These are phyloP conservation scores for Philypnodon macrostomus DNA, from an alignment of 2,797 vertebrate species.

Conservation along the genomic window DNA sequence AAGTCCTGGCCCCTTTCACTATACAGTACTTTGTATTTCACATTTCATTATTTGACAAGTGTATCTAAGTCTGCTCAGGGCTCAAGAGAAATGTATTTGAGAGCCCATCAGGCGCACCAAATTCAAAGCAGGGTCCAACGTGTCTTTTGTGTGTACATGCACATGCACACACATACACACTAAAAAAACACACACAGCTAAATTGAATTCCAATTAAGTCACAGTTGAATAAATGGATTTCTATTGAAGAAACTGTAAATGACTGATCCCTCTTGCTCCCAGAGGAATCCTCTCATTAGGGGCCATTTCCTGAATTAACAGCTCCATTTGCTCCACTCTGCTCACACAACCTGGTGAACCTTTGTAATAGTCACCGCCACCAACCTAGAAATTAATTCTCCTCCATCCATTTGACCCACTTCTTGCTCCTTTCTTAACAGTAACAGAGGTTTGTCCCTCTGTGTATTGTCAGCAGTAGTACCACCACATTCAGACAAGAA, in stretches of 20 bases:
- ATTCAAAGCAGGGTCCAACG: conserved; percentile 58
- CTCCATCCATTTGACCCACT: conserved; percentile 54
- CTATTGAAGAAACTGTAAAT: conserved; percentile 56
- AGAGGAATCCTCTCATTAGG: conserved; percentile 58
- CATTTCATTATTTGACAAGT: conserved; percentile 82
- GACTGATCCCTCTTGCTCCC: conserved; percentile 48
- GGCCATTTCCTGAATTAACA: conserved; percentile 47
- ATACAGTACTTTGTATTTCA: conserved; percentile 75
- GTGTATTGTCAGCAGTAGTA: conserved; percentile 18
- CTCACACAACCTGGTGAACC: conserved; percentile 73
- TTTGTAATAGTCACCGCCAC: conserved; percentile 55
- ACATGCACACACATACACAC: conserved; percentile 18
- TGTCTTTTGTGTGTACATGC: conserved; percentile 22
- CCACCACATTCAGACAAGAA: neutral
- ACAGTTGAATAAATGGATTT: conserved; percentile 65
- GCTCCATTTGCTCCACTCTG: conserved; percentile 32
- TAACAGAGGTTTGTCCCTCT: conserved; percentile 44
- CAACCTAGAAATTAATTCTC: conserved; percentile 80
- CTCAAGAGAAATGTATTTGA: conserved; percentile 73
- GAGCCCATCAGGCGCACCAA: conserved; percentile 62
- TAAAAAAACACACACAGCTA: conserved; percentile 37
- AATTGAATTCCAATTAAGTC: conserved; percentile 78
- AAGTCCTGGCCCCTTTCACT: conserved; percentile 68
- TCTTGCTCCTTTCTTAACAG: conserved; percentile 47
- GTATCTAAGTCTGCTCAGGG: conserved; percentile 77